These are phyloP conservation scores for Clarias batrachus DNA, from an alignment of 2,113 vertebrate genomes.

Conservation along the genomic window DNA sequence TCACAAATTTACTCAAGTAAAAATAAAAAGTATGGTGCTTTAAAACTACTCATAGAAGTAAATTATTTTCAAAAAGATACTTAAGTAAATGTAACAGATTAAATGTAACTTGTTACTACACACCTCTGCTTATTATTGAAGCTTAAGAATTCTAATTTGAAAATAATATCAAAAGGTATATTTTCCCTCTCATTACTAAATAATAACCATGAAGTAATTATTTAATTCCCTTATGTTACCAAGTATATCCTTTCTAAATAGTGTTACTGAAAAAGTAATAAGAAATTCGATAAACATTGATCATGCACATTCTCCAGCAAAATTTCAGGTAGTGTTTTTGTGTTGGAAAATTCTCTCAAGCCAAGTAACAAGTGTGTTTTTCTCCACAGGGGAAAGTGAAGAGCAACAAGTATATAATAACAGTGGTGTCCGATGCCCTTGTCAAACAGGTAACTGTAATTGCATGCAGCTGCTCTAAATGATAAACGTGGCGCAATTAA, in stretches of 20 bases:
- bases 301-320: not conserved
- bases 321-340: slow-evolving; percentile 5
- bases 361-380: slow-evolving; percentile 26
- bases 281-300: slow-evolving; percentile 17
- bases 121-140: too few relatives aligned
- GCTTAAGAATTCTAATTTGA: too few relatives aligned
- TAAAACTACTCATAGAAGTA: too few relatives aligned
- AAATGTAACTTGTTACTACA: too few relatives aligned
- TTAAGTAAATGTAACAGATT: too few relatives aligned
- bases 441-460: slow-evolving; percentile 53
- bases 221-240: not conserved
- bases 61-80: too few relatives aligned
- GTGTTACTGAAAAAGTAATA: not conserved
- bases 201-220: not conserved
- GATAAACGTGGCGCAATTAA: slow-evolving; percentile 51
- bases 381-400: not conserved
- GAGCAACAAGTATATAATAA: not conserved
- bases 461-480: slow-evolving; percentile 46
- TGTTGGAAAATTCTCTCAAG: not conserved
- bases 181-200: not conserved
- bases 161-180: not conserved
- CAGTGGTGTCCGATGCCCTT: not conserved
- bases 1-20: too few relatives aligned
- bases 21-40: too few relatives aligned
- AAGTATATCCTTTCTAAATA: not conserved